Evolutionary conservation across 1,140 invertebrate species (phyloP).

Genomic region (Grapholita molesta): DNA sequence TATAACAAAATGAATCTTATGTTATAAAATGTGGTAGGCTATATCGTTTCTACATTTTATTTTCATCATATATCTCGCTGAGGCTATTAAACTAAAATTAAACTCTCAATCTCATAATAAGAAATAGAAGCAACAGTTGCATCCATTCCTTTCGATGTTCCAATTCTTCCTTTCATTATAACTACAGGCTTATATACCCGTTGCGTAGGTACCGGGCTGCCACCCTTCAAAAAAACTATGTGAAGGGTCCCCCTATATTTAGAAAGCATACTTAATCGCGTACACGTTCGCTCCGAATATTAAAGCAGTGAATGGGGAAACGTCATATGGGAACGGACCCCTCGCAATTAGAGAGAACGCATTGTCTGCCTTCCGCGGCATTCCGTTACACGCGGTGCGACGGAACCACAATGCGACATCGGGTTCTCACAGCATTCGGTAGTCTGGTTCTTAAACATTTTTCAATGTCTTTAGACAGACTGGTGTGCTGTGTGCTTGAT

Average conservation of each 20-base stretch:
- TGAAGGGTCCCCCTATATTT: conserved; percentile 65
- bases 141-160: conserved; percentile 43
- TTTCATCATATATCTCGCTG: too few relatives aligned
- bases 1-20: too few relatives aligned
- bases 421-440: not conserved
- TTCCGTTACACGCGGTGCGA: conserved; percentile 48
- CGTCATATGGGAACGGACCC: conserved; percentile 59
- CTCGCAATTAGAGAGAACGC: conserved; percentile 56
- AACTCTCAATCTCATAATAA: too few relatives aligned
- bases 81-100: not conserved
- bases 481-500: not conserved
- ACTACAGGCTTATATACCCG: conserved; percentile 62
- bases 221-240: conserved; percentile 62
- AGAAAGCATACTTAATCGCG: conserved; percentile 70
- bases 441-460: not conserved
- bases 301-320: conserved; percentile 66
- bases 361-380: conserved; percentile 50
- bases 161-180: conserved; percentile 50
- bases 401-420: conserved; percentile 12
- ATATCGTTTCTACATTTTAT: too few relatives aligned
- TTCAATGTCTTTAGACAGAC: not conserved
- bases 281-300: conserved; percentile 66
- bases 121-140: not conserved
- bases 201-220: conserved; percentile 51
- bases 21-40: too few relatives aligned